Conservation (phyloP, 2,113 vertebrate genomes). For the Ictalurus furcatus region DNA sequence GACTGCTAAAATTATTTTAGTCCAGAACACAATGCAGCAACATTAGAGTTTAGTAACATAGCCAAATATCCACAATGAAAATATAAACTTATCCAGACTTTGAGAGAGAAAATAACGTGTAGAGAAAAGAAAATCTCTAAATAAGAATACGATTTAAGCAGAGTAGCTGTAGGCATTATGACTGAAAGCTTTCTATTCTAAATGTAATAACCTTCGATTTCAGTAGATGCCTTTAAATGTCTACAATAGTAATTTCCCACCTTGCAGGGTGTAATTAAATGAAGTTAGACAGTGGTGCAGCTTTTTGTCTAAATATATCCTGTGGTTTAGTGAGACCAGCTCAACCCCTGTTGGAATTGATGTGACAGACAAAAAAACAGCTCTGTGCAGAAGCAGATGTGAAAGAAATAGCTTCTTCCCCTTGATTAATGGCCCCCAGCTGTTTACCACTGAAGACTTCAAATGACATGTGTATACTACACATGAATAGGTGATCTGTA, state of each 20-base stretch:
- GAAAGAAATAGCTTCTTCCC: slow-evolving; percentile 23
- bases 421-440: slow-evolving; percentile 44
- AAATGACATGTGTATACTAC: slow-evolving; percentile 25
- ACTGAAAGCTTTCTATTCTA: slow-evolving; percentile 30
- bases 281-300: slow-evolving; percentile 18
- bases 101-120: background rate
- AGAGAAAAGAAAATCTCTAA: background rate
- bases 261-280: slow-evolving; percentile 42
- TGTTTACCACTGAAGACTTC: slow-evolving; percentile 30
- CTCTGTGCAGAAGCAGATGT: slow-evolving; percentile 30
- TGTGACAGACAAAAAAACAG: slow-evolving; percentile 30
- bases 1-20: background rate
- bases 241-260: slow-evolving; percentile 25
- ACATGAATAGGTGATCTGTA: slow-evolving; percentile 21
- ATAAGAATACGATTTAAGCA: slow-evolving; percentile 6
- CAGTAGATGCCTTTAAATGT: background rate
- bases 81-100: background rate
- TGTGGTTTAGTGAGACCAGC: slow-evolving; percentile 17
- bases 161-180: background rate
- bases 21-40: background rate
- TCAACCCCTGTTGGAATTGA: slow-evolving; percentile 28
- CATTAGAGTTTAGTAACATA: background rate
- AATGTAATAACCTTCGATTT: slow-evolving; percentile 17
- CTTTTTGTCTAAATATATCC: slow-evolving; percentile 43
- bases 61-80: background rate